Conservation (phyloP, 2,113 vertebrate species). For the Oreotrochilus melanogaster region DNA sequence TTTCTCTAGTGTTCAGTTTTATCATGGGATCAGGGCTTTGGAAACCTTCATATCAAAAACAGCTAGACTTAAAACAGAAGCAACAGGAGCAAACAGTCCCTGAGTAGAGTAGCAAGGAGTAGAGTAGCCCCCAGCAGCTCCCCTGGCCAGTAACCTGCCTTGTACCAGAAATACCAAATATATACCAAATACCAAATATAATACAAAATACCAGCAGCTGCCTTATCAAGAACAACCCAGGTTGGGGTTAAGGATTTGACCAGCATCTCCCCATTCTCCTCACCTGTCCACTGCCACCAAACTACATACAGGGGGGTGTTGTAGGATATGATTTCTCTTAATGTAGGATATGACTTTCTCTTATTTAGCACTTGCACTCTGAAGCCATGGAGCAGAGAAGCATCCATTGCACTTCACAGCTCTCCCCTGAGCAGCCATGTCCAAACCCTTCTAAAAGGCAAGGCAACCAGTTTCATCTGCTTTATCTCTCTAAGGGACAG, state of each 20-base stretch:
- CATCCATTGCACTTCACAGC: accelerated
- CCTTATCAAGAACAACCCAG: background rate
- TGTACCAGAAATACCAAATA: accelerated
- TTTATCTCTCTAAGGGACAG: background rate
- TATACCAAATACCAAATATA: no score
- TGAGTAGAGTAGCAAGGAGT: background rate
- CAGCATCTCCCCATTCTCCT: accelerated
- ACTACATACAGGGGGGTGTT: accelerated
- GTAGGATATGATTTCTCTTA: background rate
- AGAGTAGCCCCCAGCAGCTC: background rate
- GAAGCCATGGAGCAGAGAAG: background rate
- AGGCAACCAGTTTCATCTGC: background rate
- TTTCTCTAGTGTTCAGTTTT: background rate
- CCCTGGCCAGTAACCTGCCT: background rate
- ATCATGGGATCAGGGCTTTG: background rate
- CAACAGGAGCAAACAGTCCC: background rate
- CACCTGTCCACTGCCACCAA: background rate
- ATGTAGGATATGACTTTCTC: background rate
- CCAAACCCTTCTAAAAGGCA: background rate
- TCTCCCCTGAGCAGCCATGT: accelerated
- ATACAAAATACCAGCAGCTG: accelerated
- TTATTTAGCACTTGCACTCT: background rate
- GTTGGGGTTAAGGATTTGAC: background rate
- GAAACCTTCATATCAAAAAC: background rate
- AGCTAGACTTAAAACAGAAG: background rate